Base-by-base conservation (phyloP, 2,888 invertebrate genomes). In the Cataglyphis rosenhaueri region DNA sequence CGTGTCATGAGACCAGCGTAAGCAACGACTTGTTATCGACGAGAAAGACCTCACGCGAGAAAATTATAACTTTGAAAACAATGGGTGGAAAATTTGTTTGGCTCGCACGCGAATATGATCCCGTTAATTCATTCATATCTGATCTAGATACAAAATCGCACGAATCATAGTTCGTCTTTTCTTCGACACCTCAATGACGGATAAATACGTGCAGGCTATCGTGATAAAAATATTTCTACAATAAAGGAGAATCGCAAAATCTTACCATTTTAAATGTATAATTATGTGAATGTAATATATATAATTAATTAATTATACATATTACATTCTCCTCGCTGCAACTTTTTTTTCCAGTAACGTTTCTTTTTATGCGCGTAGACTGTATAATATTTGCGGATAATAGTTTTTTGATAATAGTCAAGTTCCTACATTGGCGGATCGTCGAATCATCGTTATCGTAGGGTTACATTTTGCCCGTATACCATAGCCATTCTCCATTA, bases 401-500 rank as follows among this genome's bases (percentile, higher is more conserved):
- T n/a, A n/a, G n/a, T n/a, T n/a, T n/a, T n/a, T 70, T 68, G 32
- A 78, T 59, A 78, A 35, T 35, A 66, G 18, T 52, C 44, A 75
- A 84, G 68, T 74, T 52, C 29, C 62, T 35, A 66, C 35, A 44
- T 83, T 52, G 38, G 68, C 35, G 74, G 61, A 84, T 66, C 38
- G 68, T 74, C 44, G 35, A 75, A 84, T 84, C 74, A 64, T 83
- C 79, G 73, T 61, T 55, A 59, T 52, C 35, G 35, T 29, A 21
- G 73, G 44, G 32, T 82, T 75, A 61, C 62, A 62, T 85, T 78
- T 70, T 32, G 25, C 12, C 52, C 57, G 57, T 41, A 9, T 52
- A 32, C 38, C 21, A 21, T 21, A 55, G 82, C 61, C 44, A 48
- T 62, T 82, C 70, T 82, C 79, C 75, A 68, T 85, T 85, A 82